A percentile compares a stretch with the other conserved stretches of the same genome.
These are phyloP conservation scores for Halesus radiatus DNA, from an alignment of 1,140 invertebrate genomes.

Conservation along the genomic window DNA sequence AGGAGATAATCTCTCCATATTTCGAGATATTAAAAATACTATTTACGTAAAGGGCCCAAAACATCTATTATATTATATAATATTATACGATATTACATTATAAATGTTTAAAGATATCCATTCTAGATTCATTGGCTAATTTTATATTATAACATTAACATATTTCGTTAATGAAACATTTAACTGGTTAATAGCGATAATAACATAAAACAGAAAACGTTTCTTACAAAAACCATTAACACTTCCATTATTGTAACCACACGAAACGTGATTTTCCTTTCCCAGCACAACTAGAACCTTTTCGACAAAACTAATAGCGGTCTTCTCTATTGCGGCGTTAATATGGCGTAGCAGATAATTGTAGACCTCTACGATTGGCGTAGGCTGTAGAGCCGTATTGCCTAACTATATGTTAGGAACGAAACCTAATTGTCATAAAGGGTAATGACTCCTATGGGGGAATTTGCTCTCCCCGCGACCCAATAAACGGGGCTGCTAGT, in stretches of 20 bases:
- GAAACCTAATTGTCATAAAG: constrained; percentile 58
- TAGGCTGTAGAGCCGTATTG: constrained; percentile 33
- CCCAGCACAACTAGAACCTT: constrained; percentile 12
- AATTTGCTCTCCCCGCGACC: constrained; percentile 52
- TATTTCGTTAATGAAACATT: too few species aligned
- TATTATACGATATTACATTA: too few species aligned
- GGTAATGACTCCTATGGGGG: constrained; percentile 52
- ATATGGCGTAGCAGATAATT: constrained; percentile 39
- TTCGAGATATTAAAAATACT: too few species aligned
- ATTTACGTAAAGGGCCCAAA: too few species aligned
- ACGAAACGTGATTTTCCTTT: neutral
- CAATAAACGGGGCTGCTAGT: constrained; percentile 33
- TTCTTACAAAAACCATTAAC: too few species aligned
- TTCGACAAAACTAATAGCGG: constrained; percentile 31
- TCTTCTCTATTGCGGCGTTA: constrained; percentile 25
- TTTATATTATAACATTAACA: too few species aligned
- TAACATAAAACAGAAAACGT: too few species aligned
- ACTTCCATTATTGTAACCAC: neutral
- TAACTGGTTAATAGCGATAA: too few species aligned
- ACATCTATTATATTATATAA: too few species aligned
- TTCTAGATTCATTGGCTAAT: too few species aligned
- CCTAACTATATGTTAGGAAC: constrained; percentile 25
- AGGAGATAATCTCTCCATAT: too few species aligned
- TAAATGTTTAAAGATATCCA: too few species aligned
- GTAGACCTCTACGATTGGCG: constrained; percentile 28